These are phyloP conservation scores for Drosophila parvula DNA, from an alignment of 1,140 invertebrate genomes.

Conservation along the genomic window DNA sequence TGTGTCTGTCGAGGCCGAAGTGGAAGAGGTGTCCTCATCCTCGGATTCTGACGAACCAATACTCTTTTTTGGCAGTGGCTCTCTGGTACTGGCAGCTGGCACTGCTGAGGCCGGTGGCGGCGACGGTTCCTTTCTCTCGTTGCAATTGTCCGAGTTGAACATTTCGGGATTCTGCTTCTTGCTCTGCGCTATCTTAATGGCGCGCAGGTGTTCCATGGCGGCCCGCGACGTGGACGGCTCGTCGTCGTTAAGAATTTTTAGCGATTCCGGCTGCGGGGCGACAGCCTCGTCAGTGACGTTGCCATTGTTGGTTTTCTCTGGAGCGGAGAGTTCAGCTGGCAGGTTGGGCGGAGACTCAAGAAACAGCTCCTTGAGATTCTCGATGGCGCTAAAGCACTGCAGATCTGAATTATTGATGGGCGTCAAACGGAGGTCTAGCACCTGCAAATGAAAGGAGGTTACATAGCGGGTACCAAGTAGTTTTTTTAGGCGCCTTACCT, in stretches of 20 bases:
- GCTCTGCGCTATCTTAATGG: constrained; percentile 42
- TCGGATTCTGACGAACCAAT: constrained; percentile 53
- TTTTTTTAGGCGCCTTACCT: constrained; percentile 82
- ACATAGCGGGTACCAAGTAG: background rate
- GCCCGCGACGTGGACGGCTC: constrained; percentile 72
- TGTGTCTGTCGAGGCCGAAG: constrained; percentile 44
- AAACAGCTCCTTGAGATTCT: constrained; percentile 87
- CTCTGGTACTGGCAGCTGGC: constrained; percentile 2
- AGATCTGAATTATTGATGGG: constrained; percentile 88
- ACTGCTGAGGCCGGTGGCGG: constrained; percentile 1
- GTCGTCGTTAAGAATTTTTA: constrained; percentile 63
- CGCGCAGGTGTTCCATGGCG: constrained; percentile 58
- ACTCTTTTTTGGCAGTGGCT: background rate
- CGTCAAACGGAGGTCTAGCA: constrained; percentile 88
- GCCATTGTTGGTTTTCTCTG: constrained; percentile 42
- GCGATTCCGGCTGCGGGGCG: constrained; percentile 20
- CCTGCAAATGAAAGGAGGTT: constrained; percentile 51
- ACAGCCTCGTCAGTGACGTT: constrained; percentile 28
- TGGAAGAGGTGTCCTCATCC: constrained; percentile 68
- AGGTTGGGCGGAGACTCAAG: constrained; percentile 85
- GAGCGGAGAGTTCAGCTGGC: constrained; percentile 13
- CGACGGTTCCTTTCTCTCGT: constrained; percentile 36
- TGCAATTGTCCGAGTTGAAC: constrained; percentile 56
- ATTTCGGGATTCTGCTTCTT: constrained; percentile 35
- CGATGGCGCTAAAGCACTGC: constrained; percentile 87